Evolutionary conservation across 2,888 invertebrate genomes (phyloP), one percentile per base, ranked within the genome.

Genomic region (Pseudoips prasinana): DNA sequence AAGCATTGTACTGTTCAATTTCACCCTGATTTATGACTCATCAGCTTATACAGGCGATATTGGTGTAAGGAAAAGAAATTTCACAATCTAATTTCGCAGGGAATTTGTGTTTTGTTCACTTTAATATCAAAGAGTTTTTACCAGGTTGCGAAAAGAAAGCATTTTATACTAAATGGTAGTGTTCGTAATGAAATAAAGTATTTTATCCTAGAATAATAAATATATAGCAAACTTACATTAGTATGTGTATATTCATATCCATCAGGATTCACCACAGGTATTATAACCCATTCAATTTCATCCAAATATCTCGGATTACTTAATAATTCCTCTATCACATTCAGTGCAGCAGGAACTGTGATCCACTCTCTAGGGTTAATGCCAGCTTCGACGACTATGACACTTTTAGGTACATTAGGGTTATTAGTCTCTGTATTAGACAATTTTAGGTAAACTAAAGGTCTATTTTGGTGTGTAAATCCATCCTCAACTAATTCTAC

Each of bases 351-450:
- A 9, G 92, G 90, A 2, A 93, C 90, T 0, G 94, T 91, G 10
- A 93, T 91, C 94, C 94, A 94, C 68, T 94, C 94, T 33, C 94
- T 90, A 1, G 92, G 92, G 56, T 90, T 92, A 9, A 92, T 90
- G 1, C 90, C 92, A 28, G 87, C 91, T 68, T 93, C 92, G 8
- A 92, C 66, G 5, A 92, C 68, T 26, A 92, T 78, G 1, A 87
- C 7, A 20, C 2, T 20, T n/a, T 20, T 77, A 0, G 92, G 91
- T 41, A 90, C 91, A 1, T 46, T 50, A 8, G n/a, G n/a, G 25
- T 10, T 3, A 7, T 8, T 3, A 8, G 29, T 27, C 3, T 9
- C 32, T 10, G 58, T 65, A 26, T 76, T 74, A 10, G 69, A 76
- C 20, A 93, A 64, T 61, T 88, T 91, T 1, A 92, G 53, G 23